Conservation (phyloP, 2,888 invertebrate genomes). For the Tridacna crocea region DNA sequence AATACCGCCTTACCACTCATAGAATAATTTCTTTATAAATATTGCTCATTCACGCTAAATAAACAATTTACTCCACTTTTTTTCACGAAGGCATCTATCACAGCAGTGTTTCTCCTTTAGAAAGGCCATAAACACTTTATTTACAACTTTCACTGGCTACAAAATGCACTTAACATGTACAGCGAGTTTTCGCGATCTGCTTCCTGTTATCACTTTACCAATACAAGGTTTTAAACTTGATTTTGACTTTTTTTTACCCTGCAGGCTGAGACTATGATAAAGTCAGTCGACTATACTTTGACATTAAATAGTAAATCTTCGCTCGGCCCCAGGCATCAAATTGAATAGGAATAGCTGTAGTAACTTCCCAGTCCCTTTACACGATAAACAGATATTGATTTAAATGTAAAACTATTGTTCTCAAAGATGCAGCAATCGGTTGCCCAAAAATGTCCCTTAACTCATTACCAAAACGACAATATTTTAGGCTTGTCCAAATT, state of each 20-base stretch:
- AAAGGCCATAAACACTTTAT: conserved; percentile 6
- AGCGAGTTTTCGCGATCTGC: not conserved
- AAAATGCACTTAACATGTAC: conserved; percentile 24
- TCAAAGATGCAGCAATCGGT: no score
- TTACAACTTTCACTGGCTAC: conserved; percentile 12
- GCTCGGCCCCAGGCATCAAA: conserved; percentile 14
- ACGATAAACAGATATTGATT: no score
- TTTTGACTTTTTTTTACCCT: conserved; percentile 13
- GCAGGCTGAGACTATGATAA: conserved; percentile 9
- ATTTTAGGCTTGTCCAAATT: no score
- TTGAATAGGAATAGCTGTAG: conserved; percentile 19
- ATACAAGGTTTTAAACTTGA: conserved; percentile 8
- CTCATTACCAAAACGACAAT: no score
- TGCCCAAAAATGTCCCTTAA: no score
- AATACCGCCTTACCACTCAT: no score
- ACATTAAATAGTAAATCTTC: conserved; percentile 29
- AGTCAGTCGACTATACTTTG: conserved; percentile 18
- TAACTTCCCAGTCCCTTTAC: not conserved
- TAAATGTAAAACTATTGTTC: no score
- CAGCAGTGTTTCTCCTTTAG: not conserved
- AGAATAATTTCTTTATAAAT: not conserved
- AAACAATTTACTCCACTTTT: not conserved
- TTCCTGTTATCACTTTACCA: not conserved
- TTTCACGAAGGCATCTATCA: not conserved
- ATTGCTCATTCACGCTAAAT: not conserved